Evolutionary conservation across 2,888 invertebrate genomes (phyloP).

Genomic region (Drosophila flavopinicola): DNA sequence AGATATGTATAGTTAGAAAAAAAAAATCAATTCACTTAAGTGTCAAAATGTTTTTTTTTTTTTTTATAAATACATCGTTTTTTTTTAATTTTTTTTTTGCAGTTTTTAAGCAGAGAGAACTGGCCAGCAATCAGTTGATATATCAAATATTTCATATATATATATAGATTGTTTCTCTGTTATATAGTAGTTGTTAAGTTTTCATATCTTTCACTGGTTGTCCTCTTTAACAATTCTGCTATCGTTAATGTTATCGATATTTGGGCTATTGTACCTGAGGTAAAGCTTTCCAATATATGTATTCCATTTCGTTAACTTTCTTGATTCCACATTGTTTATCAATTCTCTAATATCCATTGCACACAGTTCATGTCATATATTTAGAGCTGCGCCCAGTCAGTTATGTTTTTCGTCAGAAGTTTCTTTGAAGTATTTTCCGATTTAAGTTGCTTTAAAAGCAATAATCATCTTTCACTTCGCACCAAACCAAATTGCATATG

Average conservation of each 20-base stretch:
- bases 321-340: neutral
- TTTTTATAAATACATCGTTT: constrained; percentile 32
- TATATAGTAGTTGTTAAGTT: neutral
- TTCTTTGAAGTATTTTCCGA: too few relatives aligned
- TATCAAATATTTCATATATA: neutral
- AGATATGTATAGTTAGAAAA: constrained; percentile 29
- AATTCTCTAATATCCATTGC: too few relatives aligned
- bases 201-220: constrained; percentile 21
- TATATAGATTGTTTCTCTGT: neutral
- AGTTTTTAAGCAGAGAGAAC: constrained; percentile 13
- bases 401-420: too few relatives aligned
- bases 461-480: too few relatives aligned
- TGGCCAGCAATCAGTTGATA: neutral
- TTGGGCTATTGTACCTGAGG: constrained; percentile 16
- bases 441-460: too few relatives aligned
- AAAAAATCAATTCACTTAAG: constrained; percentile 40
- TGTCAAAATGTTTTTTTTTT: too few relatives aligned
- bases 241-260: neutral
- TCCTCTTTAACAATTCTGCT: constrained; percentile 1
- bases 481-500: too few relatives aligned
- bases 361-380: too few relatives aligned
- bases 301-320: neutral
- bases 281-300: constrained; percentile 19
- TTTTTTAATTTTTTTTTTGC: constrained; percentile 23
- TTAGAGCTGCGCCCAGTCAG: too few relatives aligned